These are phyloP conservation scores for Bucco capensis DNA, from an alignment of 2,113 vertebrate species.

Conservation along the genomic window DNA sequence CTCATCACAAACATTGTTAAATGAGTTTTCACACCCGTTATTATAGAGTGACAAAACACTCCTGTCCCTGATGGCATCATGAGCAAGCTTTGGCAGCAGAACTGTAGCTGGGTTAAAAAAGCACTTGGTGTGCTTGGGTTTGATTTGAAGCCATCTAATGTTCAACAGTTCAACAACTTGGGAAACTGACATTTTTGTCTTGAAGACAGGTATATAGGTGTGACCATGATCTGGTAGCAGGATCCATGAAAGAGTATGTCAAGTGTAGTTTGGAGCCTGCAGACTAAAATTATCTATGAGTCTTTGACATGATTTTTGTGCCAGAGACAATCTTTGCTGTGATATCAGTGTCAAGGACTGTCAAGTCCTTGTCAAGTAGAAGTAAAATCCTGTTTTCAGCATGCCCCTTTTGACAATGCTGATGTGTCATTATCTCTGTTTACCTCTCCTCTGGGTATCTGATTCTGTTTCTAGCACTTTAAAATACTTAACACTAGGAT, in stretches of 20 bases:
- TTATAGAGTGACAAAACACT: background rate
- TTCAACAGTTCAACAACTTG: background rate
- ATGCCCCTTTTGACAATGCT: background rate
- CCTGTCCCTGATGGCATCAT: background rate
- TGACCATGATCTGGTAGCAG: background rate
- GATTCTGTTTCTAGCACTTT: background rate
- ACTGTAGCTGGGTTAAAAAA: background rate
- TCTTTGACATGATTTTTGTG: background rate
- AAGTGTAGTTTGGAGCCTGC: background rate
- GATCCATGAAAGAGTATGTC: background rate
- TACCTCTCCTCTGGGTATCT: background rate
- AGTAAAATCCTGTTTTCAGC: background rate
- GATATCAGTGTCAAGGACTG: background rate
- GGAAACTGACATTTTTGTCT: background rate
- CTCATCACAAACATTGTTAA: background rate
- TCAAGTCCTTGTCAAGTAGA: background rate
- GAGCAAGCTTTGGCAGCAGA: background rate
- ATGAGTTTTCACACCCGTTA: background rate
- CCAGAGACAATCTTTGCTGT: background rate
- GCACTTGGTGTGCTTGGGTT: background rate
- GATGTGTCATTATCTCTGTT: background rate
- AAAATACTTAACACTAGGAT: background rate
- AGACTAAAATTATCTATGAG: background rate
- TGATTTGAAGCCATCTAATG: background rate
- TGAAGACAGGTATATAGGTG: background rate